phyloP scores from a whole-genome alignment of 2,888 invertebrate species.

The Machimus rusticus region DNA sequence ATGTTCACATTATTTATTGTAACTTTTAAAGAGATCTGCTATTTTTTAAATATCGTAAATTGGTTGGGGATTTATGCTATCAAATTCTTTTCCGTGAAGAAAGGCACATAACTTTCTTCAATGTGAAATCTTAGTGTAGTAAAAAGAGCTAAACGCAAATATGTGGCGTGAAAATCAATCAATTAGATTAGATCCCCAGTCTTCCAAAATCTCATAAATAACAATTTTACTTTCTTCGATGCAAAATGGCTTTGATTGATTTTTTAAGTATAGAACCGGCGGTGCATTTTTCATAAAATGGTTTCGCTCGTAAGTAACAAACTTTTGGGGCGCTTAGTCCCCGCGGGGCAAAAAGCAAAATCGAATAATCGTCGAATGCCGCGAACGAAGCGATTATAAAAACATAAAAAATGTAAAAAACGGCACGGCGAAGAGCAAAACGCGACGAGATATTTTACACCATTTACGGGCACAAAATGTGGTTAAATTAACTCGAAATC shows the following conservation, averaged over 20 bases:
- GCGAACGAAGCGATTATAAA: neutral
- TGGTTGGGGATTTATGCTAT: too few relatives aligned
- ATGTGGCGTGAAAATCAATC: too few relatives aligned
- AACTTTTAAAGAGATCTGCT: too few relatives aligned
- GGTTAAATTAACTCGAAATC: conserved; percentile 33
- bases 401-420: conserved; percentile 1
- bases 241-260: neutral
- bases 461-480: conserved; percentile 34
- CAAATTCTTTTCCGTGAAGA: too few relatives aligned
- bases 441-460: conserved; percentile 22
- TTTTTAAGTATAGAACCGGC: neutral
- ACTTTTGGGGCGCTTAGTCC: neutral
- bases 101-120: too few relatives aligned
- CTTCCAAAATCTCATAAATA: neutral
- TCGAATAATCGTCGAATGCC: neutral
- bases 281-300: neutral
- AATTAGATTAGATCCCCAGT: neutral
- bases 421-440: neutral
- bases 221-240: neutral
- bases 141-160: too few relatives aligned
- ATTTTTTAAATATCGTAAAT: too few relatives aligned
- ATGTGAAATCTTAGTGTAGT: too few relatives aligned
- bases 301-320: neutral
- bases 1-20: too few relatives aligned
- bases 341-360: neutral